Percentiles rank a stretch among this genome's conserved stretches.
phyloP scores from a whole-genome alignment of 2,113 vertebrate species.

The Bambusicola thoracicus region DNA sequence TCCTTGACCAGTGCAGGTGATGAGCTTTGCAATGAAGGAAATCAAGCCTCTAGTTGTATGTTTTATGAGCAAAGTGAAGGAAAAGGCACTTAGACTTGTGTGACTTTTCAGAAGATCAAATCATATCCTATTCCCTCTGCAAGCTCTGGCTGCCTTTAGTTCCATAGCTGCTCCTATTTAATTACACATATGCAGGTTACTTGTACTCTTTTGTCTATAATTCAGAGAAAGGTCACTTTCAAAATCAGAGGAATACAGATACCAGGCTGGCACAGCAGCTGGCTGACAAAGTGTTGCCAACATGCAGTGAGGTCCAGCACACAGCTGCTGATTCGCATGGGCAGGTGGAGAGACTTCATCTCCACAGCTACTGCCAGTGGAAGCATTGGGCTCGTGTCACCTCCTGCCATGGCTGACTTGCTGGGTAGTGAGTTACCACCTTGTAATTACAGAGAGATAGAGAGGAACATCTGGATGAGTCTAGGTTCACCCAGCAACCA shows the following conservation, averaged over 20 bases:
- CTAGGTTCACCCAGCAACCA: not conserved
- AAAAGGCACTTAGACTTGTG: not conserved
- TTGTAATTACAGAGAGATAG: not conserved
- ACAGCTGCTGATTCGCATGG: rapidly evolving
- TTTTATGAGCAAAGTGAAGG: not conserved
- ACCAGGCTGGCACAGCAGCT: not conserved
- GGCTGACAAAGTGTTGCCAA: not conserved
- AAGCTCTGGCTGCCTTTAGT: not conserved
- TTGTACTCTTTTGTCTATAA: not conserved
- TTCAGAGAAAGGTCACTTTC: not conserved
- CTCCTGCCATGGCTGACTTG: not conserved
- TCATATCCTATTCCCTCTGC: not conserved
- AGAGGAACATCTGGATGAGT: not conserved
- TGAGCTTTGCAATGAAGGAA: not conserved
- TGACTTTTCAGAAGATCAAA: not conserved
- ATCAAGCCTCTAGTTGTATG: not conserved
- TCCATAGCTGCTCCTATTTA: not conserved
- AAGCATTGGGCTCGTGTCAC: not conserved
- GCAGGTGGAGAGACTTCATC: not conserved
- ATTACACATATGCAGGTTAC: not conserved
- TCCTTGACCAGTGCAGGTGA: rapidly evolving
- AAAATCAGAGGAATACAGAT: not conserved
- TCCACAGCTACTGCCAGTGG: not conserved
- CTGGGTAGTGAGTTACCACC: not conserved
- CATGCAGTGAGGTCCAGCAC: not conserved